Percentiles rank a stretch among this genome's conserved stretches.
These are phyloP conservation scores for Gambusia yucatana DNA, from an alignment of 2,797 vertebrate species.

Conservation along the genomic window DNA sequence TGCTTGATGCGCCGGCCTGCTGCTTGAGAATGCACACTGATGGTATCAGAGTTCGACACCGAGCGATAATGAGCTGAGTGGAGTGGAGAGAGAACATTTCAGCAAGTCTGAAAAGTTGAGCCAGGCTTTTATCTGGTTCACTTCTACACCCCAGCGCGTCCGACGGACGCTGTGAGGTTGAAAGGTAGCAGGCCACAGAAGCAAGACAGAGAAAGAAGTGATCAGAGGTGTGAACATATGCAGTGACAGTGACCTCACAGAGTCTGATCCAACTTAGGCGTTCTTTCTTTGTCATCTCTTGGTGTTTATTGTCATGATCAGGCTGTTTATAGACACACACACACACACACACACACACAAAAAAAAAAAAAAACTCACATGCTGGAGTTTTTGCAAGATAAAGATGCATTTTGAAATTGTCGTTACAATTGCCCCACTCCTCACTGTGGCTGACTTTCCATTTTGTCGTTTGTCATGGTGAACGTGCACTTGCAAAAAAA, in stretches of 20 bases:
- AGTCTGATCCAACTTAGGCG: slow-evolving; percentile 30
- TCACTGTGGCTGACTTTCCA: slow-evolving; percentile 29
- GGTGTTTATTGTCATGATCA: slow-evolving; percentile 4
- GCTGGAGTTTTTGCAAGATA: not conserved
- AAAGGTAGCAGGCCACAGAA: slow-evolving; percentile 42
- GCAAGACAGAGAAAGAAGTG: slow-evolving; percentile 46
- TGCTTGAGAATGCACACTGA: slow-evolving; percentile 19
- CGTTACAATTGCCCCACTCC: not conserved
- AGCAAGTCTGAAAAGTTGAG: slow-evolving; percentile 41
- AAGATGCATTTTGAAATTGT: not conserved
- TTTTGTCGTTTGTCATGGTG: slow-evolving; percentile 23
- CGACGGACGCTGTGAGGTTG: slow-evolving; percentile 31
- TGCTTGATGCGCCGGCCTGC: slow-evolving; percentile 2
- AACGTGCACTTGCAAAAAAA: slow-evolving; percentile 25
- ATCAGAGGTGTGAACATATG: slow-evolving; percentile 62
- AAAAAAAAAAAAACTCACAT: not conserved
- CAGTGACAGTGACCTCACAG: slow-evolving; percentile 58
- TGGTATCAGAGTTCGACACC: slow-evolving; percentile 37
- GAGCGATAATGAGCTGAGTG: slow-evolving; percentile 30
- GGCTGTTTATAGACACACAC: not conserved
- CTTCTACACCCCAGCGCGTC: slow-evolving; percentile 53
- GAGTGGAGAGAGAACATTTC: slow-evolving; percentile 25
- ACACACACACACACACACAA: too few species aligned
- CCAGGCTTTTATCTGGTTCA: slow-evolving; percentile 24
- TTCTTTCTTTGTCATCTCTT: not conserved